phyloP scores from a whole-genome alignment of 2,888 invertebrate species.

The Ophion ventricosus region DNA sequence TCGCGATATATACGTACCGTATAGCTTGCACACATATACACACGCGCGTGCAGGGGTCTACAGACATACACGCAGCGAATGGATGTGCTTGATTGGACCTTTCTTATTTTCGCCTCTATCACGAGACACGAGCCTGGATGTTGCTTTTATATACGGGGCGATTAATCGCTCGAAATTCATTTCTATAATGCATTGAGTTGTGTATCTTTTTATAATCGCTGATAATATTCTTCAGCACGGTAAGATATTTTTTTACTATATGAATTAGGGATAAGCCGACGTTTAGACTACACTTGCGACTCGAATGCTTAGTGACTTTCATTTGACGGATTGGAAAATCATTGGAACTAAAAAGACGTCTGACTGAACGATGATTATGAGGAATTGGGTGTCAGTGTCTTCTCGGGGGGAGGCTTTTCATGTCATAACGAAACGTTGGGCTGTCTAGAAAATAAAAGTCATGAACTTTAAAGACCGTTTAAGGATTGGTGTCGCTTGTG shows the following conservation, averaged over 20 bases:
- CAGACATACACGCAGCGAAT: background rate
- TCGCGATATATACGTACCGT: conserved; percentile 38
- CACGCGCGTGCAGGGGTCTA: background rate
- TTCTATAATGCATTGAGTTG: conserved; percentile 7
- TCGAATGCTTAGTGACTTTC: background rate
- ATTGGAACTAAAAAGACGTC: background rate
- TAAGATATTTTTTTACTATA: conserved; percentile 5
- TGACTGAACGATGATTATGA: background rate
- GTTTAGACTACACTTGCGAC: conserved; percentile 30
- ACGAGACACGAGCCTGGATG: conserved; percentile 15
- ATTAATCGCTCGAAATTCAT: conserved; percentile 48
- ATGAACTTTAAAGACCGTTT: conserved; percentile 1
- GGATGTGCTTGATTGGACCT: conserved; percentile 20
- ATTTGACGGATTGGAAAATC: conserved; percentile 8
- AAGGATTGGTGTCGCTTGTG: background rate
- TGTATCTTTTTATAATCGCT: conserved; percentile 14
- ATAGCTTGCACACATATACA: background rate
- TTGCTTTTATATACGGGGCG: conserved; percentile 33
- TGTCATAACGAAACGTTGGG: background rate
- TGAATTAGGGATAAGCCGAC: conserved; percentile 28
- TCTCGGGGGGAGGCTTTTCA: background rate
- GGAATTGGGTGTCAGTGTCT: background rate
- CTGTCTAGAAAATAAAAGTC: background rate
- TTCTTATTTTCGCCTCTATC: conserved; percentile 28
- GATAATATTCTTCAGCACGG: conserved; percentile 21